Evolutionary conservation across 2,113 vertebrate genomes (phyloP).

Genomic region (Phodopus roborovskii): DNA sequence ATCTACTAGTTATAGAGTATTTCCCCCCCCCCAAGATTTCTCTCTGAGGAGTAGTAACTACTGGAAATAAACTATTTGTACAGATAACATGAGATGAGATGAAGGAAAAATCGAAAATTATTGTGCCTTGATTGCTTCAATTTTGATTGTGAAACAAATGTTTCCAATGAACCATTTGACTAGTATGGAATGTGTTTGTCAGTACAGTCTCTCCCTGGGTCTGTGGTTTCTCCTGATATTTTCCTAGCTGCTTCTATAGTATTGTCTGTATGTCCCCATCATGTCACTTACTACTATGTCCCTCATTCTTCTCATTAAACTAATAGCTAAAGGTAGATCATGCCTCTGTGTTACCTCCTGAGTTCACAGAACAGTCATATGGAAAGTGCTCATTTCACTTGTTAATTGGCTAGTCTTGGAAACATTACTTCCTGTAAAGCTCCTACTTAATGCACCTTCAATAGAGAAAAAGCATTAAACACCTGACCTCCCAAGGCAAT

Average conservation of each 20-base stretch:
- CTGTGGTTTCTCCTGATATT: no score
- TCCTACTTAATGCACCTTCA: neutral
- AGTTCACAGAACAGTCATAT: neutral
- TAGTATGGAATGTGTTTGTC: neutral
- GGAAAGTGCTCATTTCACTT: neutral
- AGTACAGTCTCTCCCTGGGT: neutral
- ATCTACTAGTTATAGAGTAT: neutral
- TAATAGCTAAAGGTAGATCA: neutral
- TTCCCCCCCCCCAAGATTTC: neutral
- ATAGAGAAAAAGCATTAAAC: neutral
- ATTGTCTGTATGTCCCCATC: neutral
- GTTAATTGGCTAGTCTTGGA: neutral
- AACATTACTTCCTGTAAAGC: neutral
- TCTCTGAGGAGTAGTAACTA: neutral
- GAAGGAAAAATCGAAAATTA: neutral
- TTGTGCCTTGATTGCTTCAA: neutral
- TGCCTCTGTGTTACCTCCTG: neutral
- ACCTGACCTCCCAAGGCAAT: neutral
- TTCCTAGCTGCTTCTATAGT: neutral
- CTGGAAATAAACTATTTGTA: constrained; percentile 12
- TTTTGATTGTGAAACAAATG: neutral
- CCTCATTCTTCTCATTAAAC: neutral
- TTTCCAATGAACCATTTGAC: neutral
- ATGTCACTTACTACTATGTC: neutral
- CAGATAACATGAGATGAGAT: neutral